A percentile compares a stretch with the other conserved stretches of the same genome.
Conservation (phyloP, 2,888 invertebrate species). For the Cheilosia pagana region DNA sequence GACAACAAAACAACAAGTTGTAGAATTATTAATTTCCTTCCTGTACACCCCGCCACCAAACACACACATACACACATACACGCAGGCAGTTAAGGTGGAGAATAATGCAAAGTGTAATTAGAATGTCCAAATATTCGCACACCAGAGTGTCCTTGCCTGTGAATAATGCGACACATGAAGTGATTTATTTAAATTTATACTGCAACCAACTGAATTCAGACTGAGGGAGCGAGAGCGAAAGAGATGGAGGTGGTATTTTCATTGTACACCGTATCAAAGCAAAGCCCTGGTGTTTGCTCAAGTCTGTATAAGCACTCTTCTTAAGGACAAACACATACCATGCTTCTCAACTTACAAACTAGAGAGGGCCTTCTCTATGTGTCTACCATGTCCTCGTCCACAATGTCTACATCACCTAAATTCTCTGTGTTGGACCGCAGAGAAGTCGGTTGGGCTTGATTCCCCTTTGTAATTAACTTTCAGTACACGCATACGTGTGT, state of each 20-base stretch:
- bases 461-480: conserved; percentile 70
- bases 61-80: not conserved
- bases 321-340: conserved; percentile 62
- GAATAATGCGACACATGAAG: conserved; percentile 63
- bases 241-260: not conserved
- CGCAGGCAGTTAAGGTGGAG: not conserved
- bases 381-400: conserved; percentile 25
- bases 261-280: conserved; percentile 42
- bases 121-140: conserved; percentile 76
- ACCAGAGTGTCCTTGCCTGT: conserved; percentile 49
- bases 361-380: conserved; percentile 15
- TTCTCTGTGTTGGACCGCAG: conserved; percentile 15
- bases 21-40: conserved; percentile 54
- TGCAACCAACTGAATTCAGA: conserved; percentile 56
- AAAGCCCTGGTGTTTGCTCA: conserved; percentile 56
- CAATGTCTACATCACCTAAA: conserved; percentile 45
- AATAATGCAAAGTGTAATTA: conserved; percentile 72
- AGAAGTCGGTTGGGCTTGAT: conserved; percentile 47
- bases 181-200: conserved; percentile 73
- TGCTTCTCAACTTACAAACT: conserved; percentile 68
- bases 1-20: conserved; percentile 66
- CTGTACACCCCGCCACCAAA: not conserved
- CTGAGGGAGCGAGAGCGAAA: not conserved
- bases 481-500: not conserved
- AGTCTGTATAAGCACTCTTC: conserved; percentile 63